These are phyloP conservation scores for Sphenopsis melanotis DNA, from an alignment of 2,797 vertebrate genomes.

Conservation along the genomic window DNA sequence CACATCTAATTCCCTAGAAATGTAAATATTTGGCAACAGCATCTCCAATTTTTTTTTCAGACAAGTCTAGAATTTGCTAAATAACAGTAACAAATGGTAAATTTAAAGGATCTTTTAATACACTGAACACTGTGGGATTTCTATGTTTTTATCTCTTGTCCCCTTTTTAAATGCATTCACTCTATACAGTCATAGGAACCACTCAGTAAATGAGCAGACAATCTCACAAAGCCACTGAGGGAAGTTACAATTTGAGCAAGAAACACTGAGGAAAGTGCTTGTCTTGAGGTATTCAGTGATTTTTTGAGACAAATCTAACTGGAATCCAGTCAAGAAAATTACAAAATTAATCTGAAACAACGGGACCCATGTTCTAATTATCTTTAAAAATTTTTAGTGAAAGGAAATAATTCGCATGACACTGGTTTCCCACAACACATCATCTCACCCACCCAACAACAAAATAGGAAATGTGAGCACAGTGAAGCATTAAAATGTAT, in stretches of 20 bases:
- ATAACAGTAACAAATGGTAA: background rate
- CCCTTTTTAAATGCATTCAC: background rate
- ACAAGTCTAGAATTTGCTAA: background rate
- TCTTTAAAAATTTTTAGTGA: background rate
- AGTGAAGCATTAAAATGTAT: background rate
- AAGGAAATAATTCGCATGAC: background rate
- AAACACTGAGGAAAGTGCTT: background rate
- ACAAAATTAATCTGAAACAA: background rate
- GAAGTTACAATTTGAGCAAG: background rate
- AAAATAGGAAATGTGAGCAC: background rate
- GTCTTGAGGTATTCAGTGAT: background rate
- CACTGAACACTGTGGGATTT: background rate
- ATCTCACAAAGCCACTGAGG: background rate
- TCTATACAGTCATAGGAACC: background rate
- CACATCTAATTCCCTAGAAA: background rate
- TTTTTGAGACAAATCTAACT: background rate
- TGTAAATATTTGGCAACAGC: background rate
- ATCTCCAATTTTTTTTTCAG: background rate
- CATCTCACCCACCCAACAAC: background rate
- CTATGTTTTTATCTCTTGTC: background rate
- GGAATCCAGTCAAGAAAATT: background rate
- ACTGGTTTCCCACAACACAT: background rate
- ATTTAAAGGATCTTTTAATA: background rate
- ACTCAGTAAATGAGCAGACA: background rate
- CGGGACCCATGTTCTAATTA: fast-evolving